phyloP scores from a whole-genome alignment of 2,113 vertebrate genomes.

The Tinamus guttatus region DNA sequence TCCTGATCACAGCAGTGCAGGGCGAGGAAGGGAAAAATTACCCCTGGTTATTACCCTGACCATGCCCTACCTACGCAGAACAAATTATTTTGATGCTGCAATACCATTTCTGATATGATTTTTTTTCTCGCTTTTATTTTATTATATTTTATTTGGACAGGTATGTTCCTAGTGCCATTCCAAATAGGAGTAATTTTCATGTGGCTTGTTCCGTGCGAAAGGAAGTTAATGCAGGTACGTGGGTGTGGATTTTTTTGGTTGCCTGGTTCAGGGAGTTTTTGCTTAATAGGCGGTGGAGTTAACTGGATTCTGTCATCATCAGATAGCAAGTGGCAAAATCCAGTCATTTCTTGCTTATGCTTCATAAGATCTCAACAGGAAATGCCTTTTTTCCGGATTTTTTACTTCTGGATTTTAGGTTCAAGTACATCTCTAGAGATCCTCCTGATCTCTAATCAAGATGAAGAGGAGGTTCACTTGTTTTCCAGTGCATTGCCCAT shows the following conservation, averaged over 20 bases:
- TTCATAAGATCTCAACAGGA: background rate
- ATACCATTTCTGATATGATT: conserved; percentile 3
- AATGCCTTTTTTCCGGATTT: background rate
- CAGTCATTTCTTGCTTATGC: background rate
- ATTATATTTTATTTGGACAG: background rate
- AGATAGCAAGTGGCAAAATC: background rate
- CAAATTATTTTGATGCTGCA: conserved; percentile 31
- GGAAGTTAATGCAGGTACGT: fast-evolving
- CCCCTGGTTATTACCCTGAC: conserved; percentile 13
- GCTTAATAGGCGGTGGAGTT: background rate
- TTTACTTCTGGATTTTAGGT: background rate
- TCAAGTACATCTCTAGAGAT: background rate
- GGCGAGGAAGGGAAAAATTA: conserved; percentile 45
- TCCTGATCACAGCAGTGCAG: conserved; percentile 59
- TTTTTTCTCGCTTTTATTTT: conserved; percentile 2
- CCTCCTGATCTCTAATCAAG: background rate
- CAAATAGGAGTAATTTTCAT: background rate
- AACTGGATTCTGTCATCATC: background rate
- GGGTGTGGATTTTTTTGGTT: background rate
- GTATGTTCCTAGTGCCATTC: background rate
- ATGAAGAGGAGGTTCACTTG: background rate
- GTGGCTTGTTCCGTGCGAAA: background rate
- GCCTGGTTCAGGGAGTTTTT: background rate
- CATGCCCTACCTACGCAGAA: background rate
- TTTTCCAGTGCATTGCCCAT: background rate